These are phyloP conservation scores for Dunckerocampus dactyliophorus DNA, from an alignment of 2,113 vertebrate genomes.

Conservation along the genomic window DNA sequence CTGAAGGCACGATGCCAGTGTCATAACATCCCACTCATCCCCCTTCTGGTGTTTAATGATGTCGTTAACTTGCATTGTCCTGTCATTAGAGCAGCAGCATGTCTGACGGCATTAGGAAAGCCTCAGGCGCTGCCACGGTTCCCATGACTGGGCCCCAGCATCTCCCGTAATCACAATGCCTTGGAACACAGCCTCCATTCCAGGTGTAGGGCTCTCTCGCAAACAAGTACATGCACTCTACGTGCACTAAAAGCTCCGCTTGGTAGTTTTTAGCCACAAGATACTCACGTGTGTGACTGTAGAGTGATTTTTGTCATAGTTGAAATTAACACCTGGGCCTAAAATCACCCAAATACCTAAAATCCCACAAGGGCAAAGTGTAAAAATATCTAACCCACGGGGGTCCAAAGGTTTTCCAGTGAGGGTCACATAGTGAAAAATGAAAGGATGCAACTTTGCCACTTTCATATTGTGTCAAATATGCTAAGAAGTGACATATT, in stretches of 20 bases:
- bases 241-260: conserved; percentile 13
- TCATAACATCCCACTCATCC: not conserved
- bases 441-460: too few species aligned
- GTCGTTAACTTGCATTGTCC: conserved; percentile 25
- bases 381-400: too few species aligned
- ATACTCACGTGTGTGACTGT: too few species aligned
- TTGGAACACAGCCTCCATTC: conserved; percentile 8
- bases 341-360: too few species aligned
- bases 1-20: conserved; percentile 39
- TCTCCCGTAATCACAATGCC: conserved; percentile 13
- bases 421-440: too few species aligned
- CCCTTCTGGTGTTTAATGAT: conserved; percentile 4
- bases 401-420: too few species aligned
- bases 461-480: too few species aligned
- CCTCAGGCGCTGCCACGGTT: conserved; percentile 36
- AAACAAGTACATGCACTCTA: conserved; percentile 3
- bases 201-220: conserved; percentile 25
- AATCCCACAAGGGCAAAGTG: too few species aligned
- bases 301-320: too few species aligned
- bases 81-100: conserved; percentile 58
- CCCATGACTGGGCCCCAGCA: conserved; percentile 38
- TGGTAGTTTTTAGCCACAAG: too few species aligned
- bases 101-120: conserved; percentile 44
- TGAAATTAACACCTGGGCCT: conserved; percentile 17
- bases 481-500: too few species aligned